Conservation (phyloP, 2,888 invertebrate species). For the Ochlodes sylvanus region DNA sequence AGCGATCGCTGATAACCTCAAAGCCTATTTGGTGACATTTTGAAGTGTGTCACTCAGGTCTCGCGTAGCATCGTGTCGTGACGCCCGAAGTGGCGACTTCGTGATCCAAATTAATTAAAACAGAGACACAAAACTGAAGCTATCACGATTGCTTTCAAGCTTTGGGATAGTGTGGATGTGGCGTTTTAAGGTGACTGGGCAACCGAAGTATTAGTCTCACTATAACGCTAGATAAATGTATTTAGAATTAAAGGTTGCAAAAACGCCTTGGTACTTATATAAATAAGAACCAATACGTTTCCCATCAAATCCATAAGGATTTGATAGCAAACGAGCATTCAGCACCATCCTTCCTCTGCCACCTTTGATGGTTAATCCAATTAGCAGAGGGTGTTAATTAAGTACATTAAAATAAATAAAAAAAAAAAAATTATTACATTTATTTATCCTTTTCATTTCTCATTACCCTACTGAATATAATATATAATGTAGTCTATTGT, state of each 20-base stretch:
- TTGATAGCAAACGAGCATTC: no score
- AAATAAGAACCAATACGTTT: no score
- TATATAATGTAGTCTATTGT: no score
- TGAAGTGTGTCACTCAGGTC: slow-evolving; percentile 81
- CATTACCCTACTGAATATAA: no score
- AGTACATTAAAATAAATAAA: no score
- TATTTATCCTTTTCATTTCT: no score
- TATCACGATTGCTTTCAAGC: slow-evolving; percentile 76
- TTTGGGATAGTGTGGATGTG: slow-evolving; percentile 66
- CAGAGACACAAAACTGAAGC: slow-evolving; percentile 79
- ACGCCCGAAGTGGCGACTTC: slow-evolving; percentile 82
- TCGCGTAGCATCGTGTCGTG: slow-evolving; percentile 74
- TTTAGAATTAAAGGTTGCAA: background rate
- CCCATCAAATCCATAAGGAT: no score
- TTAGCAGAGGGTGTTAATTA: no score
- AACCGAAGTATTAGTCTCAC: slow-evolving; percentile 6
- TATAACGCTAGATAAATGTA: background rate
- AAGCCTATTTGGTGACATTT: slow-evolving; percentile 80
- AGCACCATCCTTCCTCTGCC: no score
- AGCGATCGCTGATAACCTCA: slow-evolving; percentile 70
- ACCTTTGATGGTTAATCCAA: no score
- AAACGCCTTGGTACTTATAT: no score
- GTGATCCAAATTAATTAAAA: slow-evolving; percentile 85
- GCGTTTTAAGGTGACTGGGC: slow-evolving; percentile 41
- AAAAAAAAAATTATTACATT: no score